Evolutionary conservation across 2,888 invertebrate species (phyloP), one percentile per base, ranked within the genome.

Genomic region (Perizoma affinitatum): DNA sequence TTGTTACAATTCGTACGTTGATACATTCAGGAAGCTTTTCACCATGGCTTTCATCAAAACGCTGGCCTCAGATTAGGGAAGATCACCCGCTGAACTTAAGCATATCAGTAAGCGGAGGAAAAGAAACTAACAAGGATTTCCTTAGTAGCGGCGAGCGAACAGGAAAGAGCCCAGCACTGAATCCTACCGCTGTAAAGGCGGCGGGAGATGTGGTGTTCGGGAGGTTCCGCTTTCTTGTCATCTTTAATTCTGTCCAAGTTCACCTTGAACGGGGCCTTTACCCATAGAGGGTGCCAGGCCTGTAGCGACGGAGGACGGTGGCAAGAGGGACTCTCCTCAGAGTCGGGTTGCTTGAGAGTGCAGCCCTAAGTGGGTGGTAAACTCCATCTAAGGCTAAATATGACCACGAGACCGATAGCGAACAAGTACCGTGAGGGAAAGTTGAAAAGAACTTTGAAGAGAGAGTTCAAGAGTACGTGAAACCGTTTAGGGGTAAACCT

Each of bases 71-170:
- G 22, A 22, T 22, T 22, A 22, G 22, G 22, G 22, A 22, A 3
- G 47, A 34, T 35, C 35, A 34, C 9, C n/a, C 89, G 86, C 54
- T 9, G 54, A 54, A 54, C 48, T 54, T 54, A 54, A 54, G 48
- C 94, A 94, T 95, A 94, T 94, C 86, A 94, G 82, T 94, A 93
- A 94, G 94, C 93, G 94, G 94, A 94, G 94, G 94, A 94, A 94
- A 94, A 94, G 93, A 95, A 95, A 95, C 82, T 80, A 80, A 82
- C 80, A 33, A 80, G 79, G 82, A 82, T 81, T 82, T 77, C 79
- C 81, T 74, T 69, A 87, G 22, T 22, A 22, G 22, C 22, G 22
- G 22, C 22, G 22, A 22, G 22, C 22, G 22, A 22, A 22, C 22
- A 22, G 22, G 22, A 22, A 22, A 22, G 22, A 22, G 22, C 22